phyloP scores from a whole-genome alignment of 1,140 invertebrate genomes.

The Hyles vespertilio region DNA sequence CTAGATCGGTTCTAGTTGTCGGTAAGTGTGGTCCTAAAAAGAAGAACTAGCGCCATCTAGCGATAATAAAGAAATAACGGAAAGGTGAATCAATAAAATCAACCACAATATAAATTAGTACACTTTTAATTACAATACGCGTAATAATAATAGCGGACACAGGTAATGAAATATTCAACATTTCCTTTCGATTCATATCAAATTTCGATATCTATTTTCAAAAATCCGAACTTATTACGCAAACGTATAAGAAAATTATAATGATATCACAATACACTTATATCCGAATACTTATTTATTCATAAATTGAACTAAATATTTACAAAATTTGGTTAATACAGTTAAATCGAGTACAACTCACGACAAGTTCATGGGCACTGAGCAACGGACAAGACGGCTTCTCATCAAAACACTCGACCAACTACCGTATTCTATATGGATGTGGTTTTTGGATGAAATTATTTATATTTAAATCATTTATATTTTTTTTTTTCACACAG shows the following conservation, averaged over 20 bases:
- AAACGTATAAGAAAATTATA: conserved; percentile 33
- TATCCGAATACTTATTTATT: conserved; percentile 36
- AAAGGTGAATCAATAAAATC: no score
- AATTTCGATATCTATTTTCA: background rate
- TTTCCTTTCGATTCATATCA: conserved; percentile 2
- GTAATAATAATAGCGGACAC: conserved; percentile 3
- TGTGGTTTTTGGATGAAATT: no score
- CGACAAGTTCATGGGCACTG: background rate
- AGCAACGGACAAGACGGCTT: no score
- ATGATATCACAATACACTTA: conserved; percentile 52
- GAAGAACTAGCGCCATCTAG: no score
- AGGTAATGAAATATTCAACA: background rate
- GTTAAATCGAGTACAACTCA: conserved; percentile 1
- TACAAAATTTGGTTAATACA: conserved; percentile 35
- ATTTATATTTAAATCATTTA: no score
- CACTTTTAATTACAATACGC: conserved; percentile 8
- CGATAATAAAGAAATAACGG: no score
- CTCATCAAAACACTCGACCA: no score
- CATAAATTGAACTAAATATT: conserved; percentile 61
- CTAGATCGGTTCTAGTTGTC: no score
- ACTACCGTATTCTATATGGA: no score
- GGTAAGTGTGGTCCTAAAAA: no score
- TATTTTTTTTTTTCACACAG: no score
- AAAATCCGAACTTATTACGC: conserved; percentile 19
- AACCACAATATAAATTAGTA: conserved; percentile 4